These are phyloP conservation scores for Excalfactoria chinensis DNA, from an alignment of 2,113 vertebrate species.

Conservation along the genomic window DNA sequence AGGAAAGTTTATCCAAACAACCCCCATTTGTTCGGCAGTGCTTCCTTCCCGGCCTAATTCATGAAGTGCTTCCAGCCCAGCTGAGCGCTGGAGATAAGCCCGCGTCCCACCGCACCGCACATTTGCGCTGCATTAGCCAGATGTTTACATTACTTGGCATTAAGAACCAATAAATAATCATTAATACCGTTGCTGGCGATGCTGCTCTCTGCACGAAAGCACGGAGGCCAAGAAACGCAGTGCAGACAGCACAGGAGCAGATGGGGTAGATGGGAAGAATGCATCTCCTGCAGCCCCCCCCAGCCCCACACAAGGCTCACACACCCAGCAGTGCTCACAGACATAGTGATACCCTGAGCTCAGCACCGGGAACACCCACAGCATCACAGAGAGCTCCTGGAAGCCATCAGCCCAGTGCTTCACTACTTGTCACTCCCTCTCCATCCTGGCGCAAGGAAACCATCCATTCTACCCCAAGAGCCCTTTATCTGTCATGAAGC, in stretches of 20 bases:
- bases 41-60: not conserved
- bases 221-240: not conserved
- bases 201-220: not conserved
- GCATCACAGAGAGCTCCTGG: constrained; percentile 3
- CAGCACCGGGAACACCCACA: not conserved
- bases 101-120: not conserved
- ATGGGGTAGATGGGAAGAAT: not conserved
- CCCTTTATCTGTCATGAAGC: not conserved
- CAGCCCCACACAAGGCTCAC: too few relatives aligned
- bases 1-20: constrained; percentile 36
- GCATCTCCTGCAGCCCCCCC: too few relatives aligned
- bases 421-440: constrained; percentile 31
- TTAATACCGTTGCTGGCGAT: not conserved
- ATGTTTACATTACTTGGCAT: not conserved
- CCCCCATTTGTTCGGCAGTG: not conserved
- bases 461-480: not conserved
- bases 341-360: not conserved
- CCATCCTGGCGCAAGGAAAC: not conserved
- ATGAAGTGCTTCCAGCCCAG: not conserved
- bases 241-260: not conserved
- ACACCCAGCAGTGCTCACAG: too few relatives aligned
- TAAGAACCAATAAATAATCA: constrained; percentile 23
- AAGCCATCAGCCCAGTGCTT: not conserved
- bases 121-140: not conserved
- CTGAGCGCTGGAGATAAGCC: not conserved